Evolutionary conservation across 2,888 invertebrate genomes (phyloP).

Genomic region (Ariolimax columbianus): DNA sequence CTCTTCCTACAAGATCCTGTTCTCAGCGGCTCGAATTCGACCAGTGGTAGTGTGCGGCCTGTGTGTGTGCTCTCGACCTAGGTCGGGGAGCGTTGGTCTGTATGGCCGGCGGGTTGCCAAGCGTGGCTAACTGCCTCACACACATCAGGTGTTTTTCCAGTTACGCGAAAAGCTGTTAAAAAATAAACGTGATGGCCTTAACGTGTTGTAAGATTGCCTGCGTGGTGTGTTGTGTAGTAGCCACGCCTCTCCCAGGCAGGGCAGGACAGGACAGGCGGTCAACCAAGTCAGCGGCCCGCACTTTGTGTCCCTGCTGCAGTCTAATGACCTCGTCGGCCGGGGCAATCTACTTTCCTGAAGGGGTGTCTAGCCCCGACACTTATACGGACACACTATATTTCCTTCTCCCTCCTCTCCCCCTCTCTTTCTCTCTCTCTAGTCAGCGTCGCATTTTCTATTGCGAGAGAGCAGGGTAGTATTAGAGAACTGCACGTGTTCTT

Average conservation of each 20-base stretch:
- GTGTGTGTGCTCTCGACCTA: conserved; percentile 38
- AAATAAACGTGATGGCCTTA: conserved; percentile 48
- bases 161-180: conserved; percentile 46
- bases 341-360: conserved; percentile 63
- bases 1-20: conserved; percentile 35
- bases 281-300: conserved; percentile 67
- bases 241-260: conserved; percentile 58
- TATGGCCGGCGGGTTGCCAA: conserved; percentile 53
- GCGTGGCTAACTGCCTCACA: conserved; percentile 52
- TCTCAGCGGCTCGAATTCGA: conserved; percentile 50
- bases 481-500: conserved; percentile 46
- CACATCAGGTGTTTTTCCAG: conserved; percentile 52
- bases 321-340: conserved; percentile 67
- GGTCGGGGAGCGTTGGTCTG: conserved; percentile 51
- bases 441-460: conserved; percentile 20
- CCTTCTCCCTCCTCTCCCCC: too few species aligned
- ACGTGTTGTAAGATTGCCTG: conserved; percentile 44
- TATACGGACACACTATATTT: conserved; percentile 35
- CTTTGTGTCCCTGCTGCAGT: conserved; percentile 65
- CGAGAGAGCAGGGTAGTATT: conserved; percentile 34
- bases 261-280: too few species aligned
- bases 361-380: conserved; percentile 56
- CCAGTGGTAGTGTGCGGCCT: conserved; percentile 50
- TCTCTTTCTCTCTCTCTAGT: too few species aligned
- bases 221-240: conserved; percentile 47